Evolutionary conservation across 2,888 invertebrate genomes (phyloP), one percentile per base, ranked within the genome.

Genomic region (Hemithea aestivaria): DNA sequence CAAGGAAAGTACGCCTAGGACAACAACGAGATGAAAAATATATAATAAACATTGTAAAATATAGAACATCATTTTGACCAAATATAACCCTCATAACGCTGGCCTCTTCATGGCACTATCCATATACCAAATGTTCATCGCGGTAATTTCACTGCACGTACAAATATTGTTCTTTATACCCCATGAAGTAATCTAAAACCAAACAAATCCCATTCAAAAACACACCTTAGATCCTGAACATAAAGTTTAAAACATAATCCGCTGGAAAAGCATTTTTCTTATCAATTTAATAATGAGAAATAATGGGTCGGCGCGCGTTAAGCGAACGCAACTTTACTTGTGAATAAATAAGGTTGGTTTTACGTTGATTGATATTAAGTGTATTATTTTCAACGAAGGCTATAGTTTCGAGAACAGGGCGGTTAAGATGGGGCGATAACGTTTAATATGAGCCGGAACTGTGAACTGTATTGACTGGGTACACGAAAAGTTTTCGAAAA

Each of bases 401-500:
- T 70, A 66, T 75, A 83, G 81, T 83, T 85, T 85, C 69, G 72
- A 85, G 82, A 79, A 79, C 73, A 66, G 65, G 73, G 81, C 64
- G 79, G 85, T 85, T 85, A 80, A 85, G 85, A 87, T 85, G 66
- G 68, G 48, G 51, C 80, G 85, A 87, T 87, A 85, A 78, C 69
- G 55, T 71, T 84, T 85, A 84, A 85, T 87, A 85, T 75, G 80
- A 84, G 83, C 74, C 85, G 85, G 85, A 84, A 85, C 73, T 65
- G 16, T 2, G 16, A 16, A 16, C 16, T 16, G 5, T 5, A 16
- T 16, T 5, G 16, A 16, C 2, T 16, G 16, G 5, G 16, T 16
- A 62, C 62, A 56, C 16, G 16, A 4, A 16, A 16, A 16, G 5
- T n/a, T n/a, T n/a, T n/a, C n/a, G n/a, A n/a, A n/a, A n/a, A n/a